Percentiles rank a stretch among this genome's conserved stretches.
These are phyloP conservation scores for Drosophila helvetica DNA, from an alignment of 2,888 invertebrate genomes.

Conservation along the genomic window DNA sequence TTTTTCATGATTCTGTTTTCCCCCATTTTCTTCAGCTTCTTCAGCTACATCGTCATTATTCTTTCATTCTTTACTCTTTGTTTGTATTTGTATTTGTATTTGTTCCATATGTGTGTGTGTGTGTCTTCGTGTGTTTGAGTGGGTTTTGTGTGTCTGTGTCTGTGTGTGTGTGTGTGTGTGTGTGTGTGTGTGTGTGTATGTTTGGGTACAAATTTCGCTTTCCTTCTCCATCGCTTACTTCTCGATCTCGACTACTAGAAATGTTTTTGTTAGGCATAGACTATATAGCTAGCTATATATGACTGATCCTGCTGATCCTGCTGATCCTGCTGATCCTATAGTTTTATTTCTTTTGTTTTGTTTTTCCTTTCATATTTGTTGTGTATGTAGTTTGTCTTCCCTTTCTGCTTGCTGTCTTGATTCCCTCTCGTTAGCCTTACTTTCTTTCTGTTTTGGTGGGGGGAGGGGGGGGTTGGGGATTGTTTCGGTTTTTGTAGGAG, in stretches of 20 bases:
- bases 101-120: slow-evolving; percentile 19
- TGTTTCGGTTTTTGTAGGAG: neutral
- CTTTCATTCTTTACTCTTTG: slow-evolving; percentile 69
- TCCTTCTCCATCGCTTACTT: neutral
- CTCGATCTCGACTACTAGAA: slow-evolving; percentile 52
- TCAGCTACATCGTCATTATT: slow-evolving; percentile 28
- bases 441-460: neutral
- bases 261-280: slow-evolving; percentile 55
- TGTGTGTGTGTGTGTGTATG: slow-evolving; percentile 26
- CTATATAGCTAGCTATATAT: slow-evolving; percentile 70
- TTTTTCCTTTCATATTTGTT: neutral
- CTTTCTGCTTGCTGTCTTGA: slow-evolving; percentile 30
- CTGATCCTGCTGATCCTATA: slow-evolving; percentile 40
- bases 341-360: slow-evolving; percentile 85
- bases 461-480: neutral
- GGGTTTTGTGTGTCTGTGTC: slow-evolving; percentile 26
- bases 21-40: slow-evolving; percentile 49
- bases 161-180: slow-evolving; percentile 22
- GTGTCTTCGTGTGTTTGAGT: slow-evolving; percentile 30
- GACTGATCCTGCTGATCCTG: slow-evolving; percentile 25
- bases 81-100: slow-evolving; percentile 40
- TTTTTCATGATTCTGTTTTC: slow-evolving; percentile 62
- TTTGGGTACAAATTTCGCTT: slow-evolving; percentile 28
- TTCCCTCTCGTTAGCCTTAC: slow-evolving; percentile 35
- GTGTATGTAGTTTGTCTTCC: slow-evolving; percentile 9